Conservation (phyloP, 2,888 invertebrate species). For the Sarcophaga variegata region DNA sequence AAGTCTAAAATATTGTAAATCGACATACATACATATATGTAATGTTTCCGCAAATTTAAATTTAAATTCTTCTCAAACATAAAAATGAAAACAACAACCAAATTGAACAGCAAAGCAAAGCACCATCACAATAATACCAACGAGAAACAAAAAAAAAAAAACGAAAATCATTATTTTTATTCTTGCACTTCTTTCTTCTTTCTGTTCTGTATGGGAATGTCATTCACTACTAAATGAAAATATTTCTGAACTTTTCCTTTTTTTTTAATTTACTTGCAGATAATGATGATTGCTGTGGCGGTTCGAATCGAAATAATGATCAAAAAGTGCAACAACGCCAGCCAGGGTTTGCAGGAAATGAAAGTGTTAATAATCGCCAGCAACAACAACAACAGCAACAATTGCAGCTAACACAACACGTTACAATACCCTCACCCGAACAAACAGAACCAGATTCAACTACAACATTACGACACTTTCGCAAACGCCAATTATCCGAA, state of each 20-base stretch:
- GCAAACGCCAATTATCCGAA: slow-evolving; percentile 72
- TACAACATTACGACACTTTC: slow-evolving; percentile 77
- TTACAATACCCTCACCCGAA: slow-evolving; percentile 77
- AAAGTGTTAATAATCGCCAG: slow-evolving; percentile 48
- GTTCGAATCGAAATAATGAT: slow-evolving; percentile 41
- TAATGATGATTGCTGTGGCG: slow-evolving; percentile 52
- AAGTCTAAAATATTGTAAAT: slow-evolving; percentile 14
- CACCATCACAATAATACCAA: no score
- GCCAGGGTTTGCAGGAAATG: slow-evolving; percentile 42
- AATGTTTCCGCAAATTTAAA: slow-evolving; percentile 18
- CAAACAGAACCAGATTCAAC: slow-evolving; percentile 79
- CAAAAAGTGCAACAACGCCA: slow-evolving; percentile 50
- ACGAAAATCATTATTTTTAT: background rate
- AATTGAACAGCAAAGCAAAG: no score
- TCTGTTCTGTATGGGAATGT: background rate
- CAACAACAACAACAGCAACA: slow-evolving; percentile 16
- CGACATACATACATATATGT: background rate
- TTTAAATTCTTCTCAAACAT: background rate
- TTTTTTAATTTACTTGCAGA: slow-evolving; percentile 54
- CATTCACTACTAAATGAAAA: slow-evolving; percentile 19
- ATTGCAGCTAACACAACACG: slow-evolving; percentile 62
- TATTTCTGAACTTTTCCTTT: background rate
- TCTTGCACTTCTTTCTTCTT: background rate
- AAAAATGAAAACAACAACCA: no score
- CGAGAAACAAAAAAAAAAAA: background rate